Evolutionary conservation across 2,888 invertebrate genomes (phyloP).

Genomic region (Rhagonycha lutea): DNA sequence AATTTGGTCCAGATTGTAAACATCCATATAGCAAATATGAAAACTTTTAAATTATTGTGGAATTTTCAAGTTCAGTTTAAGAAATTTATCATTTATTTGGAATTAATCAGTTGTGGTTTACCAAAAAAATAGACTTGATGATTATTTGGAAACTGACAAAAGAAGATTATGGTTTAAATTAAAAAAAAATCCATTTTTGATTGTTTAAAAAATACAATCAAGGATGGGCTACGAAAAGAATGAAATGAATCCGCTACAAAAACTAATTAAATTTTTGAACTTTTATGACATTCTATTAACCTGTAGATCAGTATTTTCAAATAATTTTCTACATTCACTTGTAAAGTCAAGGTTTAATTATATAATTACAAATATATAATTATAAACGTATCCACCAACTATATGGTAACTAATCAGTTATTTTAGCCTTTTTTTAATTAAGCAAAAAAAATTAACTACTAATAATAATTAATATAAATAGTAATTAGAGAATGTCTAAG

Average conservation of each 20-base stretch:
- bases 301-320: conserved; percentile 4
- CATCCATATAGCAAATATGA: too few species aligned
- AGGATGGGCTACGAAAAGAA: neutral
- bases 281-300: neutral
- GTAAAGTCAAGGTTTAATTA: conserved; percentile 10
- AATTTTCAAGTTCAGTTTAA: too few species aligned
- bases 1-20: too few species aligned
- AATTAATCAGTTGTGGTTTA: too few species aligned
- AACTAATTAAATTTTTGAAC: neutral
- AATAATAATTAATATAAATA: neutral
- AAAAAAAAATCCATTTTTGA: neutral
- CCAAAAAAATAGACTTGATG: too few species aligned
- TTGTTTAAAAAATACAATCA: neutral
- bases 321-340: conserved; percentile 9
- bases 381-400: neutral
- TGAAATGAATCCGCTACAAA: neutral
- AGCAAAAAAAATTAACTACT: neutral
- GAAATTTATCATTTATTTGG: too few species aligned
- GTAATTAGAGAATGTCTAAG: neutral
- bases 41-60: too few species aligned
- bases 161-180: neutral
- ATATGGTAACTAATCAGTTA: neutral
- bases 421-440: neutral
- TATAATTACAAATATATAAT: neutral
- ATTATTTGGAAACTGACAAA: neutral